phyloP scores from a whole-genome alignment of 2,888 invertebrate genomes.

The Stictocephala bisonia region DNA sequence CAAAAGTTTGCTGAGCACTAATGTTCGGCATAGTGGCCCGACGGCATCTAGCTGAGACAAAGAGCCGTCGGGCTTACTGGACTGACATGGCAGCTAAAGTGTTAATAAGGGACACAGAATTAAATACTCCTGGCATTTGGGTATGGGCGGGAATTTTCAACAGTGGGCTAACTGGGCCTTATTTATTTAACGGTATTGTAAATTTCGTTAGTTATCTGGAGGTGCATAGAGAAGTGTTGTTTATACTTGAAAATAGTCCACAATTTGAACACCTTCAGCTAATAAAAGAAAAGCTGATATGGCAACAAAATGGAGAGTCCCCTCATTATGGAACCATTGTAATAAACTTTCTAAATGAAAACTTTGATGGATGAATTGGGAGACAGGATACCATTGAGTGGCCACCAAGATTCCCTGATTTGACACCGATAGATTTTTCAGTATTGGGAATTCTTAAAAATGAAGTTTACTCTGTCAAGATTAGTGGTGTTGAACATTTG shows the following conservation, averaged over 20 bases:
- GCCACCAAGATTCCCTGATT: too few species aligned
- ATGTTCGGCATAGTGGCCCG: too few species aligned
- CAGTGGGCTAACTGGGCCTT: constrained; percentile 5
- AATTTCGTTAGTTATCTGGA: constrained; percentile 31
- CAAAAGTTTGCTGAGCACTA: too few species aligned
- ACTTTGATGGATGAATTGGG: too few species aligned
- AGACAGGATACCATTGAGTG: too few species aligned
- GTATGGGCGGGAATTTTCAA: constrained; percentile 42
- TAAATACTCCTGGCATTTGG: constrained; percentile 20
- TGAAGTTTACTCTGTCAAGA: constrained; percentile 36
- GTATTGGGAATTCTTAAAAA: background rate
- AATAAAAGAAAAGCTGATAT: constrained; percentile 33
- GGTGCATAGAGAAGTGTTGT: constrained; percentile 27
- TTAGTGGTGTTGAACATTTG: constrained; percentile 41
- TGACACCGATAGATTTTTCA: too few species aligned
- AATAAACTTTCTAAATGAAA: too few species aligned
- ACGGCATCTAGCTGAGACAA: too few species aligned
- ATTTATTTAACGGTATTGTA: constrained; percentile 27
- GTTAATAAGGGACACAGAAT: constrained; percentile 17
- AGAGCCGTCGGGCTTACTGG: too few species aligned
- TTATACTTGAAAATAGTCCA: constrained; percentile 36
- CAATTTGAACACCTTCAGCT: constrained; percentile 33
- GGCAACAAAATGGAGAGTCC: constrained; percentile 41
- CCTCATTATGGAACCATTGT: constrained; percentile 35
- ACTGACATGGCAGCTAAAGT: too few species aligned